These are phyloP conservation scores for Amphiprion clarkii DNA, from an alignment of 2,797 vertebrate species.

Conservation along the genomic window DNA sequence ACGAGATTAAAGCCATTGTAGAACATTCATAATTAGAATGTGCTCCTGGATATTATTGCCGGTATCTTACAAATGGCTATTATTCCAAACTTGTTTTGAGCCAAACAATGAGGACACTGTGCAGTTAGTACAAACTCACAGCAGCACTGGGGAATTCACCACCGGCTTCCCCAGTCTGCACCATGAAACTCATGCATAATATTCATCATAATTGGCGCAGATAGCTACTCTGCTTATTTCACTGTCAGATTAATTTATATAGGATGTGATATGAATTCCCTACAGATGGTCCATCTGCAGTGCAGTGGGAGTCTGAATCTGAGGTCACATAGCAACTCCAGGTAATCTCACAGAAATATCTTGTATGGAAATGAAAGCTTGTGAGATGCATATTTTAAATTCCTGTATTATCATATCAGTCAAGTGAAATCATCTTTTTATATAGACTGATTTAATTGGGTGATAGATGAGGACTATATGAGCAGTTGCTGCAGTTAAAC, in stretches of 20 bases:
- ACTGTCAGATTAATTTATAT: constrained; percentile 69
- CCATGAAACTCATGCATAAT: constrained; percentile 64
- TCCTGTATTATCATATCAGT: not conserved
- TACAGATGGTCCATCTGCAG: constrained; percentile 53
- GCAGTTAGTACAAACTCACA: constrained; percentile 3
- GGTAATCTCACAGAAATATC: constrained; percentile 35
- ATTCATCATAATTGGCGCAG: constrained; percentile 64
- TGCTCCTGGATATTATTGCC: not conserved
- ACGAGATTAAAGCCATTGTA: too few species aligned
- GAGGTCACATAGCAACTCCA: constrained; percentile 31
- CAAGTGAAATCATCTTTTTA: not conserved
- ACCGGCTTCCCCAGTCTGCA: constrained; percentile 24
- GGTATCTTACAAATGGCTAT: not conserved
- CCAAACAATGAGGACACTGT: constrained; percentile 8
- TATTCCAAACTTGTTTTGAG: constrained; percentile 4
- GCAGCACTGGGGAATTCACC: constrained; percentile 21
- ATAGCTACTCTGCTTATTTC: constrained; percentile 62
- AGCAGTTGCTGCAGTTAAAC: not conserved
- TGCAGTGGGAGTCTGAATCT: constrained; percentile 30
- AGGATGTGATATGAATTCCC: constrained; percentile 58
- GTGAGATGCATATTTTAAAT: constrained; percentile 11
- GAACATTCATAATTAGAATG: not conserved
- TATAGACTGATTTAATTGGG: not conserved
- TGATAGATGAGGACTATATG: not conserved
- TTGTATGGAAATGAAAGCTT: constrained; percentile 13